A percentile compares a stretch with the other conserved stretches of the same genome.
These are phyloP conservation scores for Drosophila kohkoa DNA, from an alignment of 1,140 invertebrate genomes.

Conservation along the genomic window DNA sequence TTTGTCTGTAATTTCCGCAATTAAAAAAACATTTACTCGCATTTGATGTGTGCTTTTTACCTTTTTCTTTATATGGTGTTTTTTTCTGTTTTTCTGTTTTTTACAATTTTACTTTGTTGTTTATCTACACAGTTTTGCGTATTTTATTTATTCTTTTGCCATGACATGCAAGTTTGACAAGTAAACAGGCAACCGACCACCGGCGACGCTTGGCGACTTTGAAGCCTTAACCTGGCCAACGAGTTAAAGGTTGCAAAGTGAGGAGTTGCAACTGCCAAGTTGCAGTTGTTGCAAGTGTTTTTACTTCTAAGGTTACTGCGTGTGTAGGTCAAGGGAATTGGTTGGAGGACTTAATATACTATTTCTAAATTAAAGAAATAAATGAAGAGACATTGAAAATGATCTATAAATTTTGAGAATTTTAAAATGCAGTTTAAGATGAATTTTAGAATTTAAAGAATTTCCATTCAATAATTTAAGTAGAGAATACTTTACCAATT, in stretches of 20 bases:
- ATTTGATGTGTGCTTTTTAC: slow-evolving; percentile 64
- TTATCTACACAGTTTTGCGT: slow-evolving; percentile 30
- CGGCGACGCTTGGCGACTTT: not conserved
- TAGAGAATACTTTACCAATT: too few relatives aligned
- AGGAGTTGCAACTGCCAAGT: slow-evolving; percentile 7
- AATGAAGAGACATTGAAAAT: too few relatives aligned
- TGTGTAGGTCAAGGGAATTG: not conserved
- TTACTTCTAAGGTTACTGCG: not conserved
- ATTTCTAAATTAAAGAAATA: too few relatives aligned
- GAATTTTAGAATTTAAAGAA: too few relatives aligned
- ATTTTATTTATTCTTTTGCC: slow-evolving; percentile 45
- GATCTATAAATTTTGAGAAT: too few relatives aligned
- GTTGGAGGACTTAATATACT: too few relatives aligned
- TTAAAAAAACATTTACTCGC: slow-evolving; percentile 84
- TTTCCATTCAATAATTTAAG: too few relatives aligned
- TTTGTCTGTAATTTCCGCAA: slow-evolving; percentile 83
- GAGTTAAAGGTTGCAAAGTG: slow-evolving; percentile 17
- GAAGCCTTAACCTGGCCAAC: slow-evolving; percentile 3
- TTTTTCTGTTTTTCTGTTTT: slow-evolving; percentile 32
- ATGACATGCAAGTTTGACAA: slow-evolving; percentile 56
- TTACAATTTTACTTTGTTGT: slow-evolving; percentile 60
- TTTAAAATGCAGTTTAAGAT: too few relatives aligned
- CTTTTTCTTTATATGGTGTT: not conserved
- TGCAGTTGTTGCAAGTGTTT: not conserved
- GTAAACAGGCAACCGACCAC: slow-evolving; percentile 32